Base-by-base conservation (phyloP, 2,797 vertebrate species). In the Sibirionetta formosa region DNA sequence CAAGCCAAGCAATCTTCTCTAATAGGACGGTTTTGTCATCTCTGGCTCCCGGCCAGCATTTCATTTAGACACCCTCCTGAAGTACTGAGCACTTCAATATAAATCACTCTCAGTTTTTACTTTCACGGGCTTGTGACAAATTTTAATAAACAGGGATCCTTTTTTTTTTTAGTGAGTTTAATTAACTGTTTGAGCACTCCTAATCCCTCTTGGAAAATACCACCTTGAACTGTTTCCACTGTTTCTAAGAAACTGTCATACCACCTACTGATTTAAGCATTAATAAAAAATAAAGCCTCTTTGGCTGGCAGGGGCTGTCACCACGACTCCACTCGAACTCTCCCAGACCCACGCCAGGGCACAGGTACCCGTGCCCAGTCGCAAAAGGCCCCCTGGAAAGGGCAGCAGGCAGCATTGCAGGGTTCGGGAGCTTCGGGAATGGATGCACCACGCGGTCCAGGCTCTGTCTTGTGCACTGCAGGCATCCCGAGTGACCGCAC, bases 121-220 rank as follows among this genome's bases (percentile, higher is more conserved):
- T 96, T 96, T 88, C 81, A 91, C 10, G 7, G 73, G 73, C 89
- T 90, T 82, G 96, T 95, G 97, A 97, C 93, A 95, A 94, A 96
- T 92, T 95, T 97, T 95, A 97, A 97, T 93, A 96, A 95, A 97
- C 75, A 90, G 88, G 60, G 12, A 86, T 88, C 17, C 0, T 3
- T 9, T 65, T 50, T 44, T 44, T 44, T 48, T 16, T 24, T 31
- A 6, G 72, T 51, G 88, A 93, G 88, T 93, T 96, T 96, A 97
- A 97, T 97, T 84, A 98, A 97, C 96, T 97, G 90, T 97, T 97
- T 87, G 92, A 96, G 92, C 19, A 77, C 88, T 94, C 93, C 88
- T 96, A 97, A 97, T 96, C 93, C 89, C 87, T 88, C 94, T 76
- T 95, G 94, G 96, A 96, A 96, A 97, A 96, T 85, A 84, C 78